Evolutionary conservation across 2,888 invertebrate species (phyloP), one percentile per base, ranked within the genome.

Genomic region (Amphipoea lucens): DNA sequence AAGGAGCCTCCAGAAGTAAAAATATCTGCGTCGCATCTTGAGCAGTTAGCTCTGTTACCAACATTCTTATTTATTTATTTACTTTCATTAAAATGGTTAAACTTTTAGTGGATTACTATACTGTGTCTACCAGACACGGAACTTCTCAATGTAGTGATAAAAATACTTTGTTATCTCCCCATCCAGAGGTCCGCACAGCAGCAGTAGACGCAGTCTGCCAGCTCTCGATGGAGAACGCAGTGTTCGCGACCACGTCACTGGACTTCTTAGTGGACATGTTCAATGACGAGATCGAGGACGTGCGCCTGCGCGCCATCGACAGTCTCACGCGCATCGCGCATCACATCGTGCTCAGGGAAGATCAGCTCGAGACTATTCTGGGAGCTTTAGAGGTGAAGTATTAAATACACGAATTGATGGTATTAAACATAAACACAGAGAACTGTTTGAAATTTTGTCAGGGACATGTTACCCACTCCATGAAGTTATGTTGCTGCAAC

Each of bases 191-290:
- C 0, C 98, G 99, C 82, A 99, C 98, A 81, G 99, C 99, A 0
- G 98, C 99, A 0, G 98, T 99, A 0, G 99, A 99, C 92, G 99
- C 99, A 0, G 97, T 99, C 71, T 99, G 99, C 92, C 96, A 98
- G 87, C 96, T 99, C 86, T 99, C 99, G 0, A 95, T 98, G 84
- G 98, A 98, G 89, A 98, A 99, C 91, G 97, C 98, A 0, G 97
- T 97, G 63, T 99, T 99, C 96, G 99, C 99, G 0, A 98, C 98
- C 74, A 98, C 98, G 51, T 98, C 99, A 0, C 97, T 99, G 60
- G 99, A 99, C 95, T 99, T 99, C 93, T 97, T 99, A 68, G 99
- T 99, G 2, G 99, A 99, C 94, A 99, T 99, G 99, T 99, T 99
- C 94, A 99, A 99, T 95, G 99, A 99, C 93, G 99, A 99, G 97